phyloP scores from a whole-genome alignment of 23 tunicate genomes.

The Diplosoma virens region DNA sequence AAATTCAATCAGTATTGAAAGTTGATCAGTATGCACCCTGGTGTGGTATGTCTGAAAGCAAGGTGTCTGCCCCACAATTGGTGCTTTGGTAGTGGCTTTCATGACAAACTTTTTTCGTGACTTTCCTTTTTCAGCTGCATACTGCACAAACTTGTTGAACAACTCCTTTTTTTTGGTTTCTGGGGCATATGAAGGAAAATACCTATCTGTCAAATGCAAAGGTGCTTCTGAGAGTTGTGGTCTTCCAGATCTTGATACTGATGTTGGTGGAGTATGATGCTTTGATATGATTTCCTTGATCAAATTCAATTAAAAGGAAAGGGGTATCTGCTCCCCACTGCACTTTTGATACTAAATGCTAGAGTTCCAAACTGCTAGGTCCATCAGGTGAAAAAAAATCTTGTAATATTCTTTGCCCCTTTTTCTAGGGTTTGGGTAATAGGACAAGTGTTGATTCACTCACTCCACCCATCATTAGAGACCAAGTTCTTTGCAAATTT shows the following conservation, averaged over 20 bases:
- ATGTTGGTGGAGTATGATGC: not conserved
- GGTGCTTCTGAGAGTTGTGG: not conserved
- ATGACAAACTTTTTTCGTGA: not conserved
- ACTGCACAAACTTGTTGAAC: not conserved
- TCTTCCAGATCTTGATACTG: not conserved
- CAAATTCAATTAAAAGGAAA: not conserved
- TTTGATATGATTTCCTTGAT: not conserved
- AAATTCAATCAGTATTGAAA: no score
- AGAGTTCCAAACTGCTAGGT: not conserved
- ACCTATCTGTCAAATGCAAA: not conserved
- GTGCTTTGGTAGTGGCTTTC: not conserved
- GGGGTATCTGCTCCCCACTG: not conserved
- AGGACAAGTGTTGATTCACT: not conserved
- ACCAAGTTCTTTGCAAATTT: no score
- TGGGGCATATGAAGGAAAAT: not conserved
- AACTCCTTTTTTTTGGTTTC: not conserved
- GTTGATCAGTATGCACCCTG: not conserved
- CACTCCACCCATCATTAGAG: not conserved
- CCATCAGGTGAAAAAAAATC: not conserved
- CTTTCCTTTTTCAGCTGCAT: not conserved
- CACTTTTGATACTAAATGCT: not conserved
- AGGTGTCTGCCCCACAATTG: not conserved
- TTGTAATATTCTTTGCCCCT: not conserved
- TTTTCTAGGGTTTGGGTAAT: not conserved
- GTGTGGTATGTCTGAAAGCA: not conserved